phyloP scores from a whole-genome alignment of 2,888 invertebrate genomes.

The Patella ulyssiponensis region DNA sequence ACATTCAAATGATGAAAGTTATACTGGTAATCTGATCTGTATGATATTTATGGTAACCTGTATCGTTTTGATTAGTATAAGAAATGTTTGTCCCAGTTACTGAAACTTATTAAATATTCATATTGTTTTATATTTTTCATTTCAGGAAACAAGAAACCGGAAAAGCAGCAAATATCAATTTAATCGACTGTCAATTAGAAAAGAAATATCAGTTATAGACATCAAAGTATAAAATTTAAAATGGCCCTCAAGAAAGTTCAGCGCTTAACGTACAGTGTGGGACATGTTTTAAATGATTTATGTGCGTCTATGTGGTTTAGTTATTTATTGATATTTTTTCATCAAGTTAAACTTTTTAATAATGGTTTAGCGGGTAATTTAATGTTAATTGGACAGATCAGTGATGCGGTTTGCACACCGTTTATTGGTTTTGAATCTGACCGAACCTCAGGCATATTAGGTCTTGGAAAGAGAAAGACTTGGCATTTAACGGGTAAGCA shows the following conservation, averaged over 20 bases:
- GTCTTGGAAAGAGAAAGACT: constrained; percentile 86
- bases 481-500: constrained; percentile 90
- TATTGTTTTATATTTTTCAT: no score
- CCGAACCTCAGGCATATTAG: constrained; percentile 76
- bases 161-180: no score
- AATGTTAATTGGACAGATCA: constrained; percentile 84
- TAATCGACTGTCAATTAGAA: no score
- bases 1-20: no score
- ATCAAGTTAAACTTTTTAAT: constrained; percentile 73
- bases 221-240: background rate
- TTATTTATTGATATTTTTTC: constrained; percentile 88
- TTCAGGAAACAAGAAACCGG: no score
- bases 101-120: no score
- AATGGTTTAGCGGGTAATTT: constrained; percentile 66
- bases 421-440: constrained; percentile 90
- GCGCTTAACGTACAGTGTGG: constrained; percentile 76
- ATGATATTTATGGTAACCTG: no score
- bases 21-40: no score
- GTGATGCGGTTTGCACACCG: constrained; percentile 89
- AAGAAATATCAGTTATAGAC: no score
- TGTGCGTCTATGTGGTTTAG: constrained; percentile 96
- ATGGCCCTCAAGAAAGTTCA: background rate
- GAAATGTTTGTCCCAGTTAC: no score
- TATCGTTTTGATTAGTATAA: no score
- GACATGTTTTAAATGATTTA: constrained; percentile 92